Percentiles rank a stretch among this genome's conserved stretches.
Conservation (phyloP, 2,113 vertebrate genomes). For the Ceyx margarethae region DNA sequence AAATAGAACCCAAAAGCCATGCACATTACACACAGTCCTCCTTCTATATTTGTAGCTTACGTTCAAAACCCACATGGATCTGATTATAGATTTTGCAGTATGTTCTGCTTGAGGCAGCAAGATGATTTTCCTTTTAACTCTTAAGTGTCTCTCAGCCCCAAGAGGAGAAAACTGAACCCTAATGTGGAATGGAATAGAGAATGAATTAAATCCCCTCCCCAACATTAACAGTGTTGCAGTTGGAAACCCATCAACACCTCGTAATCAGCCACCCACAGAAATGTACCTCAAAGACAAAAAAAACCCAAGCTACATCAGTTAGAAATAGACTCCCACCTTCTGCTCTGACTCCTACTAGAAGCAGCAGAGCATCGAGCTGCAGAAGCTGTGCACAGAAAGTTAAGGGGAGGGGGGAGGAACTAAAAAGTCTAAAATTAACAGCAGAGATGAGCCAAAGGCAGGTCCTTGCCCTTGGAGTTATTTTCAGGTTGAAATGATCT, state of each 20-base stretch:
- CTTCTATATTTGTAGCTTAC: constrained; percentile 49
- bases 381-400: background rate
- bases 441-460: background rate
- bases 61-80: constrained; percentile 62
- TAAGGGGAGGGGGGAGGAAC: constrained; percentile 18
- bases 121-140: constrained; percentile 55
- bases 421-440: constrained; percentile 49
- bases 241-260: constrained; percentile 63
- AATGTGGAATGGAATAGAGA: background rate
- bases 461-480: constrained; percentile 18
- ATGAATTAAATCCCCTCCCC: constrained; percentile 40
- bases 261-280: constrained; percentile 56
- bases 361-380: background rate
- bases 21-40: background rate
- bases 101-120: constrained; percentile 33
- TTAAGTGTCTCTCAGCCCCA: constrained; percentile 5
- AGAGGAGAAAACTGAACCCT: background rate
- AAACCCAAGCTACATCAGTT: constrained; percentile 22
- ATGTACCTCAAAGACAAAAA: constrained; percentile 42
- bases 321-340: constrained; percentile 63
- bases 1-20: constrained; percentile 17
- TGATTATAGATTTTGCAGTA: constrained; percentile 53
- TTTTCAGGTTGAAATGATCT: background rate
- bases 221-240: constrained; percentile 37
- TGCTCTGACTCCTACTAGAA: constrained; percentile 41